phyloP scores from a whole-genome alignment of 2,888 invertebrate species.

The Molorchus minor region DNA sequence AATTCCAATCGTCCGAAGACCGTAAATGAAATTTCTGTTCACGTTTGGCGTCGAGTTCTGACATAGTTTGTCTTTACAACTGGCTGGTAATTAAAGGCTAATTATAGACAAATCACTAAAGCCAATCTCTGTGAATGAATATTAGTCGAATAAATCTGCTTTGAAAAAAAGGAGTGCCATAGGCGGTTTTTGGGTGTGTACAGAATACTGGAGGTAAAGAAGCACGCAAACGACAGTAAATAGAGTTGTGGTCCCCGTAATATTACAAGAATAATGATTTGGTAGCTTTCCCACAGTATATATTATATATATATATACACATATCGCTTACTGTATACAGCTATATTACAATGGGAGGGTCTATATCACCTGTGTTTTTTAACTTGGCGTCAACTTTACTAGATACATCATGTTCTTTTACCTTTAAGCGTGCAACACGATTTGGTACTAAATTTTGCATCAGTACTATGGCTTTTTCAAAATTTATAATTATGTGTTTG shows the following conservation, averaged over 20 bases:
- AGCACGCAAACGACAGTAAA: constrained; percentile 41
- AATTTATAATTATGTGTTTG: too few relatives aligned
- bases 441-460: too few relatives aligned
- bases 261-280: constrained; percentile 35
- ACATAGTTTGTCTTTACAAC: background rate
- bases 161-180: constrained; percentile 10
- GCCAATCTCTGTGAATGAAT: background rate
- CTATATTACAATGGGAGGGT: constrained; percentile 29
- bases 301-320: too few relatives aligned
- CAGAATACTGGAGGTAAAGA: constrained; percentile 35
- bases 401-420: too few relatives aligned
- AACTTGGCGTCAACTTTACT: background rate
- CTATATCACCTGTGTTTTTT: background rate
- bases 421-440: too few relatives aligned
- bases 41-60: too few relatives aligned
- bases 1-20: too few relatives aligned
- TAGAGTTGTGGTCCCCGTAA: constrained; percentile 29
- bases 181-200: constrained; percentile 20
- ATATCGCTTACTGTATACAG: constrained; percentile 40
- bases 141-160: constrained; percentile 5
- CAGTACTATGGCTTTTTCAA: too few relatives aligned
- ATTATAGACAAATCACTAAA: background rate
- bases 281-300: constrained; percentile 38
- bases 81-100: background rate
- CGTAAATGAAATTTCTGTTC: too few relatives aligned